Base-by-base conservation (phyloP, 2,888 invertebrate genomes). In the Embidobia sp. region DNA sequence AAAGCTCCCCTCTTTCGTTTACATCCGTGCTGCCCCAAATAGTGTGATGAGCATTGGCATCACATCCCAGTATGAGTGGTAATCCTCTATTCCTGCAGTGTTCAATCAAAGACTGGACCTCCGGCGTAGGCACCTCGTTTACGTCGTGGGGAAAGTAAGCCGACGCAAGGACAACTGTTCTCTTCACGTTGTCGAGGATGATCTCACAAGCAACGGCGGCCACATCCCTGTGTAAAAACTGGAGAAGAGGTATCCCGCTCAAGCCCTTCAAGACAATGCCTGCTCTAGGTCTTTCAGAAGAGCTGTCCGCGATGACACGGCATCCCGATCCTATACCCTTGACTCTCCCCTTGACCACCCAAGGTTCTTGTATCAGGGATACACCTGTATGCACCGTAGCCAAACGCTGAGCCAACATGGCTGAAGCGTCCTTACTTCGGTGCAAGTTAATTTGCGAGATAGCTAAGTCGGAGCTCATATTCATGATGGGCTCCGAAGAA, bases 371-470 rank as follows among this genome's bases (percentile, higher is more conserved):
- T 13, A 44, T 35, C 18, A 57, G 8, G 2, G 29, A 40, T 5
- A 42, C 18, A 16, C 19, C 18, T 57, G 57, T 57, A 10, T 57
- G 61, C 44, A 53, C 15, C 53, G 3, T n/a, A 13, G 44, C 37
- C 40, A 63, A 18, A 6, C 53, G 33, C 31, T 19, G 48, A 7
- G 57, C 49, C 26, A 64, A n/a, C n/a, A 64, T 10, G 26, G 40
- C 72, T 4, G 49, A 19, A 26, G 72, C 61, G 42, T 51, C 57
- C 53, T 48, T 63, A 44, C 33, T 53, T 2, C 48, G 46, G 29
- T 61, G 70, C 51, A 61, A 44, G 37, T 72, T 72, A 15, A 72
- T 72, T 19, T 72, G 63, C 22, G 26, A 42, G 6, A 55, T n/a
- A n/a, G n/a, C n/a, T n/a, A n/a, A n/a, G n/a, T n/a, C n/a, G n/a